Evolutionary conservation across 2,113 vertebrate genomes (phyloP).

Genomic region (Cervus canadensis): DNA sequence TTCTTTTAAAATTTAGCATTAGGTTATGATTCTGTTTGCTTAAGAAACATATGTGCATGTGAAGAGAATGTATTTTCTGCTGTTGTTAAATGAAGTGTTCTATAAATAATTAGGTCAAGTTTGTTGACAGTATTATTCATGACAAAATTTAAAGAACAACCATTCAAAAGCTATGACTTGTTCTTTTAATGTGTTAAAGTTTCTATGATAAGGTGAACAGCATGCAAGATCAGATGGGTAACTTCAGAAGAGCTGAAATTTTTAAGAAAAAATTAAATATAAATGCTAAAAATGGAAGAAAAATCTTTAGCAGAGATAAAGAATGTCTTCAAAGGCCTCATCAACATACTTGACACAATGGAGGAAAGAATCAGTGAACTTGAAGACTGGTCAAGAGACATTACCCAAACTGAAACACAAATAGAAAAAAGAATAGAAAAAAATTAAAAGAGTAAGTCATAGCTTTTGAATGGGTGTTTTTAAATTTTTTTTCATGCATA

Average conservation of each 20-base stretch:
- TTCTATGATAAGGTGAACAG: background rate
- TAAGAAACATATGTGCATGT: background rate
- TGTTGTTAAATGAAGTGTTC: background rate
- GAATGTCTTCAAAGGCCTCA: background rate
- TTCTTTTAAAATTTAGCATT: background rate
- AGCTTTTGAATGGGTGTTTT: background rate
- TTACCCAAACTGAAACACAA: background rate
- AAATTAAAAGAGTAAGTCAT: background rate
- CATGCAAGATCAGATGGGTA: background rate
- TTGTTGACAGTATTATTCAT: background rate
- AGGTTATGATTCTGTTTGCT: background rate
- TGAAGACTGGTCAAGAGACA: background rate
- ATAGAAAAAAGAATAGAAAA: background rate
- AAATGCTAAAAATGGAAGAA: background rate
- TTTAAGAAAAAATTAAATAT: background rate
- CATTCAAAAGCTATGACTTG: background rate
- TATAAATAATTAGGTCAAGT: background rate
- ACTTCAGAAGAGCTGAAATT: background rate
- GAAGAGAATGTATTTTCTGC: background rate
- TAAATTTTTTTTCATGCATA: background rate
- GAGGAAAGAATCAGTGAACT: background rate
- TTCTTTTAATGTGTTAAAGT: background rate
- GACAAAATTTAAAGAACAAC: background rate
- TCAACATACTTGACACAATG: background rate
- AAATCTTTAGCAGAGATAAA: background rate